Evolutionary conservation across 2,888 invertebrate genomes (phyloP).

Genomic region (Gisinianus flammeolus): DNA sequence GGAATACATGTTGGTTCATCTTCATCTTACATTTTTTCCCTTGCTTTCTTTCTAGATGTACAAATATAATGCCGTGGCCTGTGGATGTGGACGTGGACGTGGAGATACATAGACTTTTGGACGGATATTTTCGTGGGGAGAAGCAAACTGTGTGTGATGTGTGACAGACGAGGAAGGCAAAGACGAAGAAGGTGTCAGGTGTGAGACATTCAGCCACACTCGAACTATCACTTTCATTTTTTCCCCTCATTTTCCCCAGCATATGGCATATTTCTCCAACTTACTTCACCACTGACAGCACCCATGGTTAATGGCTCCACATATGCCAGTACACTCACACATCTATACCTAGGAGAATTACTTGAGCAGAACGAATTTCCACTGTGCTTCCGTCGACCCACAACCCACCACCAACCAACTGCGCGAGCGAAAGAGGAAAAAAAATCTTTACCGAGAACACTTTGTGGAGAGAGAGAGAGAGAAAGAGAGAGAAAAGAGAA

Average conservation of each 20-base stretch:
- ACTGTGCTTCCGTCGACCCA: too few relatives aligned
- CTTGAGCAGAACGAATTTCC: conserved; percentile 9
- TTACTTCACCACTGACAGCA: conserved; percentile 22
- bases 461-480: too few relatives aligned
- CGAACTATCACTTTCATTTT: conserved; percentile 47
- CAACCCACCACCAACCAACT: too few relatives aligned
- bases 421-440: too few relatives aligned
- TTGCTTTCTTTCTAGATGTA: background rate
- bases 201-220: conserved; percentile 49
- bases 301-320: conserved; percentile 25
- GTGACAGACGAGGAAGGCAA: conserved; percentile 18
- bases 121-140: background rate
- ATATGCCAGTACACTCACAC: background rate
- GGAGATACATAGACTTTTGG: background rate
- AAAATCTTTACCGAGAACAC: too few relatives aligned
- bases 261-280: conserved; percentile 30
- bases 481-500: too few relatives aligned
- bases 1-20: background rate
- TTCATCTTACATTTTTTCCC: background rate
- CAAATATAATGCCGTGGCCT: background rate
- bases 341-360: background rate
- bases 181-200: conserved; percentile 51
- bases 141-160: conserved; percentile 23
- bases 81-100: background rate
- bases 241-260: conserved; percentile 41